Base-by-base conservation (phyloP, 2,113 vertebrate species). In the Scophthalmus maximus region DNA sequence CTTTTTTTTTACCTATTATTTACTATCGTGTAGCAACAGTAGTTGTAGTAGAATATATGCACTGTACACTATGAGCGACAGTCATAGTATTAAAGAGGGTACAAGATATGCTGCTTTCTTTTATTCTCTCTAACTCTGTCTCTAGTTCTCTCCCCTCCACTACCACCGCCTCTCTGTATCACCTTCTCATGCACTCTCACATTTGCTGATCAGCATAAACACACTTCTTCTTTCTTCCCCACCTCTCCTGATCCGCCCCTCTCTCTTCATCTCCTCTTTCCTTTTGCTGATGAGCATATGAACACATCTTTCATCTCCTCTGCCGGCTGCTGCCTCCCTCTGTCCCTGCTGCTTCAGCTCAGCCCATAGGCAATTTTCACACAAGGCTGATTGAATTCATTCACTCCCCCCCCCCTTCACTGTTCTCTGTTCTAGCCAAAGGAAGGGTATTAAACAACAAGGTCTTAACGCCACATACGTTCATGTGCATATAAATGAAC, bases 311-410 rank as follows among this genome's bases (percentile, higher is more conserved):
- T 81, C 80, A 64, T 76, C 68, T 27, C 49, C 52, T 82, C 20
- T 47, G 68, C 76, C 18, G 26, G 58, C 74, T 70, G 68, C 78
- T 76, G 57, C 70, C 68, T 68, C 77, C 30, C 62, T 64, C 78
- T 65, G 38, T 73, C 55, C 26, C 68, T 81, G 66, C 83, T 76
- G 76, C 73, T 82, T 59, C 58, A 47, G 74, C 74, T 87, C 83
- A 69, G 77, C 78, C 82, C 29, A 63, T 1, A 3, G 66, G 82
- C 83, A 73, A 87, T 85, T 84, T 86, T 85, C 79, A 86, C 86
- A 85, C 82, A 59, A 75, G 78, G 52, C 81, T 85, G 85, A 88
- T 81, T 89, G 68, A 85, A 88, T 77, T 84, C 72, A 70, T 44
- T 62, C 59, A 49, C 40, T 51, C 59, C 18, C 22, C n/a, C 27